Conservation (phyloP, 2,888 invertebrate genomes). For the Arenicola marina region DNA sequence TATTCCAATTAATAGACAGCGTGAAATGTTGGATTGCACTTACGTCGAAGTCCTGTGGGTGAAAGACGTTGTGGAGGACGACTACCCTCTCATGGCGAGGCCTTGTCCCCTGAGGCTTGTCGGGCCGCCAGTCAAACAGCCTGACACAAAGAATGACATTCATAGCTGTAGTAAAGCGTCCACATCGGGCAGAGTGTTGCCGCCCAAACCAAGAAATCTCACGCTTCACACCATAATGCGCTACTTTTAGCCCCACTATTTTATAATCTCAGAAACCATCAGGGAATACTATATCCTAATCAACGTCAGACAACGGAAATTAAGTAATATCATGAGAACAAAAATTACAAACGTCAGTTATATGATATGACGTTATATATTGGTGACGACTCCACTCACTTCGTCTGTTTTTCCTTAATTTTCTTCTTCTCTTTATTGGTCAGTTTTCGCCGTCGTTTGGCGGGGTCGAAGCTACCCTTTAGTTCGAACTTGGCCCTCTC, state of each 20-base stretch:
- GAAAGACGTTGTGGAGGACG: slow-evolving; percentile 91
- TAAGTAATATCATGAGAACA: too few species aligned
- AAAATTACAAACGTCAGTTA: too few species aligned
- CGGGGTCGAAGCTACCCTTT: slow-evolving; percentile 84
- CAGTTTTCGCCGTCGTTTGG: slow-evolving; percentile 80
- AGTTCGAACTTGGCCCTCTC: slow-evolving; percentile 92
- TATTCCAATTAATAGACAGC: background rate
- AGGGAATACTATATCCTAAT: too few species aligned
- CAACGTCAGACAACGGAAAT: too few species aligned
- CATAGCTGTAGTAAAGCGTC: too few species aligned
- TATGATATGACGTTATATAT: too few species aligned
- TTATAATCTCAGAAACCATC: too few species aligned
- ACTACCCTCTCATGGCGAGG: slow-evolving; percentile 88
- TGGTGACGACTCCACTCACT: slow-evolving; percentile 63
- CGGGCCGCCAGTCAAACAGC: slow-evolving; percentile 95
- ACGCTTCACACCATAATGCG: too few species aligned
- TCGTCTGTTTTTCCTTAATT: slow-evolving; percentile 87
- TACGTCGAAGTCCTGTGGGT: slow-evolving; percentile 81
- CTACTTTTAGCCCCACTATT: too few species aligned
- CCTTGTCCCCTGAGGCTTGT: slow-evolving; percentile 82
- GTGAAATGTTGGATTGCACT: background rate
- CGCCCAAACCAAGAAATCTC: too few species aligned
- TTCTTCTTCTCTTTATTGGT: slow-evolving; percentile 81
- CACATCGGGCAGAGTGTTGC: too few species aligned
- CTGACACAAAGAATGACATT: too few species aligned